These are phyloP conservation scores for Drosophila hydei DNA, from an alignment of 1,140 invertebrate genomes.

Conservation along the genomic window DNA sequence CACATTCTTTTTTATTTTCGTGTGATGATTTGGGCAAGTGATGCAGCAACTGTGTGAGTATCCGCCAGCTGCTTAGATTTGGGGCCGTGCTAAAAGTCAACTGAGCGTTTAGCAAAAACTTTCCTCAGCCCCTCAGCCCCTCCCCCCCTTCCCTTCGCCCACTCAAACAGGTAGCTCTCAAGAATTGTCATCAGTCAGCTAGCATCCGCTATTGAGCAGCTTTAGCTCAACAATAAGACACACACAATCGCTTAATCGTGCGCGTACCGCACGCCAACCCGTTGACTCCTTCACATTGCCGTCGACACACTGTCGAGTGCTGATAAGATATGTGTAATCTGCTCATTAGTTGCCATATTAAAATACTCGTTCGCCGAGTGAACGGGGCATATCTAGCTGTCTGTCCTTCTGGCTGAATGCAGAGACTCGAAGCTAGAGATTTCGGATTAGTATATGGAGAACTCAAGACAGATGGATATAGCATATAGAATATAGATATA, in stretches of 20 bases:
- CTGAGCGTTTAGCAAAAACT: constrained; percentile 19
- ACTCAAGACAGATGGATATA: too few species aligned
- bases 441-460: too few species aligned
- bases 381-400: too few species aligned
- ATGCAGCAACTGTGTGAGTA: constrained; percentile 8
- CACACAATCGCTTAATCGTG: neutral
- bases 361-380: too few species aligned
- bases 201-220: too few species aligned
- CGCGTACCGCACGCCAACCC: neutral
- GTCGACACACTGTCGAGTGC: neutral
- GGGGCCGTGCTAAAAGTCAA: constrained; percentile 22
- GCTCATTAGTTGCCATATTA: neutral
- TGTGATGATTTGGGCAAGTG: constrained; percentile 24
- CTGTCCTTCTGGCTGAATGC: too few species aligned
- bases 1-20: constrained; percentile 20
- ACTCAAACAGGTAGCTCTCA: neutral
- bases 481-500: too few species aligned
- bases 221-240: too few species aligned
- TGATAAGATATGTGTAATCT: neutral
- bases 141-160: neutral
- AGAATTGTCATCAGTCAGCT: constrained; percentile 6
- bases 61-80: constrained; percentile 3
- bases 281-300: neutral
- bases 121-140: neutral
- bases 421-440: too few species aligned